Conservation (phyloP, 2,888 invertebrate species). For the Corythucha ciliata region DNA sequence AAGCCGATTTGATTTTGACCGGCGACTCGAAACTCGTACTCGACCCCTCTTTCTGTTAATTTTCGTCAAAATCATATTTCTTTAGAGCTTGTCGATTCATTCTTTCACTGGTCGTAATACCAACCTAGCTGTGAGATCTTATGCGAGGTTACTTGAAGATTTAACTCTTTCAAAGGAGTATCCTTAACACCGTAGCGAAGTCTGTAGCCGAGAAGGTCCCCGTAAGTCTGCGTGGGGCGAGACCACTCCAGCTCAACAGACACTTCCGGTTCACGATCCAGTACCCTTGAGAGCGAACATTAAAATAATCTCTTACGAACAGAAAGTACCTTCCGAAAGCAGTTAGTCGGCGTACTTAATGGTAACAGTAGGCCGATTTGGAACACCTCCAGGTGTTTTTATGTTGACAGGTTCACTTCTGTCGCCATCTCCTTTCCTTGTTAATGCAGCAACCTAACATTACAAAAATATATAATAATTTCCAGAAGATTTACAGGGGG, state of each 20-base stretch:
- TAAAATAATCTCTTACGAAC: too few relatives aligned
- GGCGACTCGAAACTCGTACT: slow-evolving; percentile 93
- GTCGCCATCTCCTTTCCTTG: slow-evolving; percentile 93
- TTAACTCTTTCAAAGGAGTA: slow-evolving; percentile 62
- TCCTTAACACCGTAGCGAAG: slow-evolving; percentile 80
- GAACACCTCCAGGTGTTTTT: slow-evolving; percentile 88
- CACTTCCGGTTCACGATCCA: slow-evolving; percentile 77
- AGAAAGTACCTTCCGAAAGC: too few relatives aligned
- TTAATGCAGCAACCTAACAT: slow-evolving; percentile 81
- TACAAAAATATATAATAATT: neutral
- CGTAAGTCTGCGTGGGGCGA: slow-evolving; percentile 78
- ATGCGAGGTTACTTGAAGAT: slow-evolving; percentile 59
- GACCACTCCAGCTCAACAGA: slow-evolving; percentile 84
- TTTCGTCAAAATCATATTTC: neutral
- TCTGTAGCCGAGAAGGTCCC: slow-evolving; percentile 77
- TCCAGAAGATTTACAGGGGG: neutral
- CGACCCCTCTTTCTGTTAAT: slow-evolving; percentile 71
- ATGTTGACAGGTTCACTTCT: slow-evolving; percentile 75
- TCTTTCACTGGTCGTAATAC: slow-evolving; percentile 17
- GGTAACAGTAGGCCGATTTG: slow-evolving; percentile 70
- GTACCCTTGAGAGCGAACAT: too few relatives aligned
- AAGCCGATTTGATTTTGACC: slow-evolving; percentile 91
- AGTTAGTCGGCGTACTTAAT: slow-evolving; percentile 53
- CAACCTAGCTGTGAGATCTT: slow-evolving; percentile 61
- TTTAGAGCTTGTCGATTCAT: neutral